Evolutionary conservation across 2,113 vertebrate species (phyloP).

Genomic region (Chiloscyllium plagiosum): DNA sequence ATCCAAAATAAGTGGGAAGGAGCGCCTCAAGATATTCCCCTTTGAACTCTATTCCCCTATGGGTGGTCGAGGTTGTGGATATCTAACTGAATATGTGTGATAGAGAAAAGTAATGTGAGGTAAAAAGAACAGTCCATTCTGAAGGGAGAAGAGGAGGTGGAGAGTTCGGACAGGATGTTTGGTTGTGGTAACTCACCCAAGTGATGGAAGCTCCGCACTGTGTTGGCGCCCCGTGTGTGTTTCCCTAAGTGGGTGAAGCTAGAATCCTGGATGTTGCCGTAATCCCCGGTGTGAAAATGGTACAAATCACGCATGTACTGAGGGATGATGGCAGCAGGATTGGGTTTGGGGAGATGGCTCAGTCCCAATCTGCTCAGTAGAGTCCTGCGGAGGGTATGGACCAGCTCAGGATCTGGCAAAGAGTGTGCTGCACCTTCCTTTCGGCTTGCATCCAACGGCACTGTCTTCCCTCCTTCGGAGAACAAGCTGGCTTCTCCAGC

Average conservation of each 20-base stretch:
- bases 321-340: conserved; percentile 75
- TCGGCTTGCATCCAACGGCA: background rate
- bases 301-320: conserved; percentile 95
- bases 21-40: too few relatives aligned
- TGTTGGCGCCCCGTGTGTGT: conserved; percentile 87
- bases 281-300: conserved; percentile 83
- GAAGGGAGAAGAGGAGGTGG: background rate
- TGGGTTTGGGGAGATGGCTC: conserved; percentile 83
- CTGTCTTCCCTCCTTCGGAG: background rate
- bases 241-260: conserved; percentile 82
- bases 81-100: background rate
- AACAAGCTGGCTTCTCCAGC: background rate
- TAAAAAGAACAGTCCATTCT: background rate
- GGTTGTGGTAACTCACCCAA: conserved; percentile 12
- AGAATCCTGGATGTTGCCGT: conserved; percentile 61
- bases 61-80: background rate
- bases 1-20: too few relatives aligned
- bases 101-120: background rate
- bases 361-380: conserved; percentile 98
- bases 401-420: conserved; percentile 42
- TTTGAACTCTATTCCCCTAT: too few relatives aligned
- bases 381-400: conserved; percentile 76
- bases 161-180: background rate
- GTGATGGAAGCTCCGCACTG: conserved; percentile 95
- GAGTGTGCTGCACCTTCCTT: background rate